These are phyloP conservation scores for Thripadectes ignobilis DNA, from an alignment of 2,797 vertebrate genomes.

Conservation along the genomic window DNA sequence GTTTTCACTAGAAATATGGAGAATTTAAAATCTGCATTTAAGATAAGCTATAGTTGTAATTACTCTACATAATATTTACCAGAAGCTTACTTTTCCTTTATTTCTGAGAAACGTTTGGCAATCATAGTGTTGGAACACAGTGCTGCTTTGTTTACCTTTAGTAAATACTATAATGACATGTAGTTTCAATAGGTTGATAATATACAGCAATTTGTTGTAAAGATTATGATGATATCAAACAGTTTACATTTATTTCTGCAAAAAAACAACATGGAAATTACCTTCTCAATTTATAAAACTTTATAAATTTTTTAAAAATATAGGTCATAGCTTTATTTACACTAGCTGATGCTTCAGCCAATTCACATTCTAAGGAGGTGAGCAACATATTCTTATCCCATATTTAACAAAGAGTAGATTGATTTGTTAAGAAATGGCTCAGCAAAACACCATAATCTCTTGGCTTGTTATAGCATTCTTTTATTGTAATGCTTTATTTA, in stretches of 20 bases:
- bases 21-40: background rate
- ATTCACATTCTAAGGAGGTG: background rate
- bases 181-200: background rate
- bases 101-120: background rate
- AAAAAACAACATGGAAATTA: background rate
- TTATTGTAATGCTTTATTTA: background rate
- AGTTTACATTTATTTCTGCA: background rate
- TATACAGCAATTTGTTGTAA: background rate
- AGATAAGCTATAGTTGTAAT: background rate
- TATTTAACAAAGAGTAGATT: background rate
- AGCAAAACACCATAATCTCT: background rate
- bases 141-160: background rate
- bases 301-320: background rate
- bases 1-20: background rate
- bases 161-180: background rate
- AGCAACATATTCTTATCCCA: background rate
- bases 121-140: background rate
- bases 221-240: background rate
- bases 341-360: background rate
- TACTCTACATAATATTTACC: background rate
- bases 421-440: background rate
- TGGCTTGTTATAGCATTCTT: fast-evolving
- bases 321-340: background rate
- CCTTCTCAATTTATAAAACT: background rate
- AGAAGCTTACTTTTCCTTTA: background rate